phyloP scores from a whole-genome alignment of 2,888 invertebrate genomes.

The Pyrocoelia pectoralis region DNA sequence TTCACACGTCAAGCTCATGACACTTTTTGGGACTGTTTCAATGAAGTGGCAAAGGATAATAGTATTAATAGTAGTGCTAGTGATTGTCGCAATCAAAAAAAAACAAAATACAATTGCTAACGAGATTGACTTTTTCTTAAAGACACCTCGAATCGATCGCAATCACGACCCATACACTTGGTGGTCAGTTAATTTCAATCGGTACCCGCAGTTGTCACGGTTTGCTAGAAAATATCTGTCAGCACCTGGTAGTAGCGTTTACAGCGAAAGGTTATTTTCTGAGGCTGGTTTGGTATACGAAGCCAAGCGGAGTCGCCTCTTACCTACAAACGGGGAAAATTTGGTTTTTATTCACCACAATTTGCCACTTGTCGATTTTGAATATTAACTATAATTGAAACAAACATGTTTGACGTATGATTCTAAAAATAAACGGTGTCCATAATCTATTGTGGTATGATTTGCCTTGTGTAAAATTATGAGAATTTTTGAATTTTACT shows the following conservation, averaged over 20 bases:
- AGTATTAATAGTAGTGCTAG: too few relatives aligned
- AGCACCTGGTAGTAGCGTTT: too few relatives aligned
- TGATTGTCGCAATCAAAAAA: too few relatives aligned
- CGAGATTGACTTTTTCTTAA: conserved; percentile 45
- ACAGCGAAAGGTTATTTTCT: conserved; percentile 43
- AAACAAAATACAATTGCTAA: conserved; percentile 44
- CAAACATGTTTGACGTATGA: too few relatives aligned
- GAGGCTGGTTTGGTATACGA: conserved; percentile 42
- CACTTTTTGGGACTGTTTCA: conserved; percentile 40
- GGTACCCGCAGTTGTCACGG: conserved; percentile 40
- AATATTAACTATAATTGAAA: neutral
- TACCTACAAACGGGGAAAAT: too few relatives aligned
- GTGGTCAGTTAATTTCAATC: conserved; percentile 43
- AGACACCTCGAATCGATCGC: conserved; percentile 42
- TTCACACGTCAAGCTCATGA: conserved; percentile 38
- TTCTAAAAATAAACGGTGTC: too few relatives aligned
- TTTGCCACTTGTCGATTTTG: neutral
- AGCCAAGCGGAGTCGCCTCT: conserved; percentile 29
- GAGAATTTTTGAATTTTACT: too few relatives aligned
- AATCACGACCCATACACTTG: conserved; percentile 42
- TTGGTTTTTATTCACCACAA: neutral
- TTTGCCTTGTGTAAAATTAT: too few relatives aligned
- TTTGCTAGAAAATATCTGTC: conserved; percentile 39
- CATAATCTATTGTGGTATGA: too few relatives aligned
- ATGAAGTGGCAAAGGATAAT: conserved; percentile 31